Evolutionary conservation across 2,113 vertebrate species (phyloP).

Genomic region (Solea solea): DNA sequence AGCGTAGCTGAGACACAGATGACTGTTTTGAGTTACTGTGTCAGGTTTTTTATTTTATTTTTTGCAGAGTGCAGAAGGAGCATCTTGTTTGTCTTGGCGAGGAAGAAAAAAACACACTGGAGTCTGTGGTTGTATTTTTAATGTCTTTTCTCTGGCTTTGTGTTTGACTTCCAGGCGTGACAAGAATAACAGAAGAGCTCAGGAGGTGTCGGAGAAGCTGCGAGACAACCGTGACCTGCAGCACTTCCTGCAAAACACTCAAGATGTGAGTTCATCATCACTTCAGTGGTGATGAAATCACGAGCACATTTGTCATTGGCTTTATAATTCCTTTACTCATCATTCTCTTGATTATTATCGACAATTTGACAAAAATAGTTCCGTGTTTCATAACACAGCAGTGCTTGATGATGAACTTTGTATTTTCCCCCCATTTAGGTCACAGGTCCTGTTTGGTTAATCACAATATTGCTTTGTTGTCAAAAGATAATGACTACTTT

Average conservation of each 20-base stretch:
- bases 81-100: background rate
- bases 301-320: background rate
- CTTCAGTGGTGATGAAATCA: constrained; percentile 11
- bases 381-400: background rate
- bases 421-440: constrained; percentile 8
- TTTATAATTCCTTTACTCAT: no score
- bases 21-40: constrained; percentile 28
- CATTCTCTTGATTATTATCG: background rate
- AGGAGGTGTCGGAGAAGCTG: constrained; percentile 83
- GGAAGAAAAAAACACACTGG: background rate
- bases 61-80: background rate
- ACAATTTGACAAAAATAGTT: constrained; percentile 13
- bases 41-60: constrained; percentile 33
- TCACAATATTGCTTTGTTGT: background rate
- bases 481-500: no score
- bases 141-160: constrained; percentile 21
- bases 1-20: constrained; percentile 32
- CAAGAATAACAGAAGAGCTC: constrained; percentile 81
- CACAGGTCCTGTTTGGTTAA: constrained; percentile 40
- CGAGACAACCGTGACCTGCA: constrained; percentile 91
- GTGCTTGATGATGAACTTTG: background rate
- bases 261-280: constrained; percentile 85
- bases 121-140: constrained; percentile 2
- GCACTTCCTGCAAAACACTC: constrained; percentile 93
- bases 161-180: constrained; percentile 76